Evolutionary conservation across 2,113 vertebrate genomes (phyloP), one percentile per base, ranked within the genome.

Genomic region (Talpa occidentalis): DNA sequence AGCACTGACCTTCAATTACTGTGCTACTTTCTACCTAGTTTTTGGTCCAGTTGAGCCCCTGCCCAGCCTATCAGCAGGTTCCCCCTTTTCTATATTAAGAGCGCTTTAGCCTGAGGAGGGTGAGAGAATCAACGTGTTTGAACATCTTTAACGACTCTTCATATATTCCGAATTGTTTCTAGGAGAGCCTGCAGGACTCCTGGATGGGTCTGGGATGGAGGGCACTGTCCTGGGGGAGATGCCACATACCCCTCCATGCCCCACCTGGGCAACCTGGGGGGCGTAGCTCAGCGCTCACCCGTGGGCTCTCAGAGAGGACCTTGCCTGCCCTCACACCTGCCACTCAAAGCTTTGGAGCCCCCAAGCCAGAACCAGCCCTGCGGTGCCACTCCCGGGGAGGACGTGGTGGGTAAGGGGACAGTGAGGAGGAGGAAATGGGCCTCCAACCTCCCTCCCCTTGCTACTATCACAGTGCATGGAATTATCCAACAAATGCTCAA

Each of bases 361-460:
- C 37, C 78, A 82, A 88, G 35, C 14, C 47, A 37, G 59, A 73
- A 49, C 22, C 19, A 86, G 35, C 10, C 47, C 17, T 35, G 2
- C 21, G 28, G n/a, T 4, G 17, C 6, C 15, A n/a, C 10, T 30
- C 74, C 11, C 0, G 26, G n/a, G 49, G 24, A 54, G 26, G 16
- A 22, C 3, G 30, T 28, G 6, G 62, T 26, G 35, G 22, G 7
- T 0, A 0, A 67, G 12, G 24, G 64, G 32, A 30, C 2, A 6
- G 49, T 6, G 47, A 5, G 22, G 40, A 44, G 6, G 3, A 70
- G 19, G 8, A 10, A 40, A 35, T 5, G 35, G 42, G 52, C 11
- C 28, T 92, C 40, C 21, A n/a, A 21, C 28, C 12, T 60, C 9
- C 17, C 66, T 86, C 42, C 40, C 32, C 24, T 95, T 28, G 35